These are phyloP conservation scores for Chaetura pelagica DNA, from an alignment of 2,113 vertebrate genomes.

Conservation along the genomic window DNA sequence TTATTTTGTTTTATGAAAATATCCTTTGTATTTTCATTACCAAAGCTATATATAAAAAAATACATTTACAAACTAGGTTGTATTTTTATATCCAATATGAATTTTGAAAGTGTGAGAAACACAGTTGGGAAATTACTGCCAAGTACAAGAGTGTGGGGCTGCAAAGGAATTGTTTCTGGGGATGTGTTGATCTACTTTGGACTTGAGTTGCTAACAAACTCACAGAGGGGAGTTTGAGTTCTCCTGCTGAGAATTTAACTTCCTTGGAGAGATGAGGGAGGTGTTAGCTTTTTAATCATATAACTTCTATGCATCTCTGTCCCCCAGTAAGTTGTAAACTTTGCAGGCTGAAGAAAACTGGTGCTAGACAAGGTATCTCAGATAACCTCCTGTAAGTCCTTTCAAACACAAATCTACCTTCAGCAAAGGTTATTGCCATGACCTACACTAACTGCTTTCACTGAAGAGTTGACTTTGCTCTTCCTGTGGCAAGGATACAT, in stretches of 20 bases:
- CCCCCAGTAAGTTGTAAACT: not conserved
- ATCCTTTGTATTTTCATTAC: not conserved
- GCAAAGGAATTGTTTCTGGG: not conserved
- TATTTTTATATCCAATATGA: not conserved
- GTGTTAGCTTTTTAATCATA: not conserved
- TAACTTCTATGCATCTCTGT: not conserved
- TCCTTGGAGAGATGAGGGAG: not conserved
- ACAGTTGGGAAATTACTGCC: not conserved
- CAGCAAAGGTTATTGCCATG: not conserved
- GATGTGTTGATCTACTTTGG: not conserved
- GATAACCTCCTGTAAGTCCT: not conserved
- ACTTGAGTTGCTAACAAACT: not conserved
- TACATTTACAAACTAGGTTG: not conserved
- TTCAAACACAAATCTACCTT: not conserved
- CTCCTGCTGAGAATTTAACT: not conserved
- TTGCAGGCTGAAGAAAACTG: not conserved
- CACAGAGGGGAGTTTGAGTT: not conserved
- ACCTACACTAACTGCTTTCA: not conserved
- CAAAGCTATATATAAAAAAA: not conserved
- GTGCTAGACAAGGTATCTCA: not conserved
- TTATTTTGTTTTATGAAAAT: not conserved
- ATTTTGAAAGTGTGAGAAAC: not conserved
- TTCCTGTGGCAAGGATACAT: not conserved
- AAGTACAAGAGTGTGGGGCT: not conserved
- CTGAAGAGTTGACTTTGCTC: not conserved